phyloP scores from a whole-genome alignment of 2,888 invertebrate species.

The Pardosa pseudoannulata region DNA sequence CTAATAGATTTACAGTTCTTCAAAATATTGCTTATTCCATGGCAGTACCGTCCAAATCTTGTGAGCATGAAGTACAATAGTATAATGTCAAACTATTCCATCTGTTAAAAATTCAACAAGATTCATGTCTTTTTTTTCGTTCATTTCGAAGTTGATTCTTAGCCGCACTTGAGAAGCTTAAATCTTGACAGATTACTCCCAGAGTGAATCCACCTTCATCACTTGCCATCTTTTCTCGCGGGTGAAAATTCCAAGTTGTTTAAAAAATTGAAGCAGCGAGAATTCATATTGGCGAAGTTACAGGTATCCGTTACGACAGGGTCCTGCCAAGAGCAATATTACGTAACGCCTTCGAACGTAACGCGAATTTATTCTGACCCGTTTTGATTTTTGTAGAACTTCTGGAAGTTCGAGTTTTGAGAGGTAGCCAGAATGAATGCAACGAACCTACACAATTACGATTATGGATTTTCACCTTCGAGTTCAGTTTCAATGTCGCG shows the following conservation, averaged over 20 bases:
- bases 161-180: no score
- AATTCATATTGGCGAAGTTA: background rate
- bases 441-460: background rate
- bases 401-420: background rate
- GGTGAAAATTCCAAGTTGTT: background rate
- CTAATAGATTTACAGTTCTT: no score
- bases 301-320: background rate
- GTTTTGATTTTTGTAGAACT: background rate
- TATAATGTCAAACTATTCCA: no score
- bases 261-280: background rate
- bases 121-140: no score
- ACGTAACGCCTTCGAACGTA: background rate
- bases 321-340: background rate
- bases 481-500: background rate
- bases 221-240: background rate
- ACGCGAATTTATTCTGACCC: background rate
- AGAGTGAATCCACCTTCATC: no score
- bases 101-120: no score
- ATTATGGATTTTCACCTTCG: background rate
- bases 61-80: no score
- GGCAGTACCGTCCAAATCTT: no score
- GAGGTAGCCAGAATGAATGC: background rate
- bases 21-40: no score
- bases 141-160: no score
- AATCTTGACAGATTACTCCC: no score